Evolutionary conservation across 2,797 vertebrate genomes (phyloP), one percentile per base, ranked within the genome.

Genomic region (Muscicapa striata): DNA sequence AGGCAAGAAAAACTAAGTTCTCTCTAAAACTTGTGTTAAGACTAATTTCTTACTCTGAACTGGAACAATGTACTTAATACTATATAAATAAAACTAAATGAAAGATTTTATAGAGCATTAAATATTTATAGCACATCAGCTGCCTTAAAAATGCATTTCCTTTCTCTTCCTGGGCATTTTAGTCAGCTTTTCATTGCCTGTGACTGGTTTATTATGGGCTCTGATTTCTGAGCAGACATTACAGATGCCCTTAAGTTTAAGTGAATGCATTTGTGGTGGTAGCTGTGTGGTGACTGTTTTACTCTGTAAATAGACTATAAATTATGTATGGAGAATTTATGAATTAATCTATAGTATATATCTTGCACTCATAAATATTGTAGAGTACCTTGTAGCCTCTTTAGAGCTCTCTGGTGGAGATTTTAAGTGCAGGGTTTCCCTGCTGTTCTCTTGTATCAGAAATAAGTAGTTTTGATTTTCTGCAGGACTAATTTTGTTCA

Each of bases 281-380:
- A 79, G 80, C 92, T 81, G 55, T 24, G 81, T 85, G 91, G 82
- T 89, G 86, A 73, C 86, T 95, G 63, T 63, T 96, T 95, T 87
- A 75, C 76, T 93, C 89, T 94, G 90, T 92, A 97, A 96, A 97
- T 80, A 95, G 80, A 69, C 58, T 58, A 69, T 97, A 87, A 96
- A 97, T 95, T 95, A 96, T 96, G 91, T 13, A 97, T 95, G 93
- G 90, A 72, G 91, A 66, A 88, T 90, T 95, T 96, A 96, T 92
- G 94, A 92, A 94, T 96, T 94, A 95, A 96, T 96, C 95, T 94
- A 88, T 97, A 93, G 91, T 40, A n/a, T 87, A 23, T 87, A 89
- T 84, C 90, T 92, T 69, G 45, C 36, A 34, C 87, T 94, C 92
- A 96, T 97, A 95, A 97, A 97, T 97, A 94, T 93, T 96, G 82